Base-by-base conservation (phyloP, 2,113 vertebrate species). In the Solea solea region DNA sequence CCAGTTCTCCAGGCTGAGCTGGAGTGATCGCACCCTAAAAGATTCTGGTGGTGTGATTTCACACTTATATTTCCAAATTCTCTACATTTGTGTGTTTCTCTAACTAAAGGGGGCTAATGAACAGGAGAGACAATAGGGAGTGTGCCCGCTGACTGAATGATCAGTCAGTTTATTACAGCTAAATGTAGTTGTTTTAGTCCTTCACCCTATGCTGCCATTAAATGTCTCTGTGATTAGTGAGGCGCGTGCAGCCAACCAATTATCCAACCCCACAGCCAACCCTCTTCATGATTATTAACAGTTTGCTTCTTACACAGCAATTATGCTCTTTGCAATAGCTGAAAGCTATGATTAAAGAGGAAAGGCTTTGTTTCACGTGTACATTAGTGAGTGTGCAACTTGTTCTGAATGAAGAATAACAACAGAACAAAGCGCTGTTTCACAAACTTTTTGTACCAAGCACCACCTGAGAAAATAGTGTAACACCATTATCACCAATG, bases 221-320 rank as follows among this genome's bases (percentile, higher is more conserved):
- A 82, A 85, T 54, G 63, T 84, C 87, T 82, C 76, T 89, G 87
- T 92, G 92, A 94, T 95, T 95, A 94, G 95, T 92, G 92, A 93
- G 89, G 80, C 82, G 52, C 82, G 72, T 78, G 78, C 86, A 76
- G 84, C 83, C 89, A 94, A 93, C 85, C 90, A 94, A 95, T 95
- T 94, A 94, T 88, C 90, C 74, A 86, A 83, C 58, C 75, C 74
- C 82, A 89, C 83, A 78, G 72, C 85, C 82, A 86, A 88, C 88
- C 90, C 90, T 86, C 89, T 64, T 80, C 92, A 86, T 91, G 90
- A 94, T 93, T 91, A 90, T 81, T 0, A n/a, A 90, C 90, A 87
- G 92, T 95, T 93, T 92, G 90, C 76, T 60, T 84, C 87, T 87
- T 93, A 95, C 91, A 93, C 85, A 79, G 87, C 89, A 93, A 93